Percentiles rank a stretch among this genome's conserved stretches.
Evolutionary conservation across 2,113 vertebrate genomes (phyloP).

Genomic region (Dromas ardeola): DNA sequence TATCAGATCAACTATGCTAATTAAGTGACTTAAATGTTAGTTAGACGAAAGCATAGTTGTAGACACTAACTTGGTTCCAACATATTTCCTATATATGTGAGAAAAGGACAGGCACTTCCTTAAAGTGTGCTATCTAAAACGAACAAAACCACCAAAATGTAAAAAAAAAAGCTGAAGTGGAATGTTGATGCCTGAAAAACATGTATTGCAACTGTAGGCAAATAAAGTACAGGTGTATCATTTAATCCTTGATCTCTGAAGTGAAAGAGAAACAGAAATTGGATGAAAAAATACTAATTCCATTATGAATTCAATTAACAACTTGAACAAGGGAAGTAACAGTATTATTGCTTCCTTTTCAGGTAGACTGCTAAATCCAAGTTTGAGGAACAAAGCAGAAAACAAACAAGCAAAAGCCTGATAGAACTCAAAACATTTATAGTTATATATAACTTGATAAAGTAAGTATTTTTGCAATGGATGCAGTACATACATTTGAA

Average conservation of each 20-base stretch:
- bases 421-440: not conserved
- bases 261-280: not conserved
- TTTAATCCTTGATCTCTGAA: not conserved
- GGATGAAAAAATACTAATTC: not conserved
- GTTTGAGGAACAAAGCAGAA: not conserved
- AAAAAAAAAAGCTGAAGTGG: not conserved
- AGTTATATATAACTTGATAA: not conserved
- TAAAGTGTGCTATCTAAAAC: not conserved
- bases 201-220: not conserved
- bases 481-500: not conserved
- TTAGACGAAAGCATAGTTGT: not conserved
- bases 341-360: not conserved
- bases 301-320: not conserved
- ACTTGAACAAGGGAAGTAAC: not conserved
- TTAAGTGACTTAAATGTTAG: not conserved
- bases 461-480: not conserved
- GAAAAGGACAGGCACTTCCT: not conserved
- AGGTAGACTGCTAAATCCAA: not conserved
- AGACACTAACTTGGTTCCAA: not conserved
- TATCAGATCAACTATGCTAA: not conserved
- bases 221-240: not conserved
- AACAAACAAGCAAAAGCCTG: not conserved
- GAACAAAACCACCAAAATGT: not conserved
- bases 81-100: not conserved
- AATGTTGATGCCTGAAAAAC: not conserved